Evolutionary conservation across 2,797 vertebrate species (phyloP).

Genomic region (Aeoliscus strigatus): DNA sequence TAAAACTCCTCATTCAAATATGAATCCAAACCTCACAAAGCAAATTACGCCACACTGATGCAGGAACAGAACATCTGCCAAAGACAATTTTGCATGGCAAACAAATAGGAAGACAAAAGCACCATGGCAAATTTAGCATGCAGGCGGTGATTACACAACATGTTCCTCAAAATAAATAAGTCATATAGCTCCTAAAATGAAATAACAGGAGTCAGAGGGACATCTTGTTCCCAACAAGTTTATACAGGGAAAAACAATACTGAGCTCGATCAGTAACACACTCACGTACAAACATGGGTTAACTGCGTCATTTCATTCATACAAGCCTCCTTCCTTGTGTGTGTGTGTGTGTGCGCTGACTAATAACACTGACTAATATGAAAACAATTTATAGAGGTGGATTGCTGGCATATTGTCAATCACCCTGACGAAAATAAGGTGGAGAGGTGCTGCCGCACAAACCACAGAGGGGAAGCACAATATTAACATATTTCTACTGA

Average conservation of each 20-base stretch:
- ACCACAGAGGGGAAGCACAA: no score
- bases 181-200: slow-evolving; percentile 7
- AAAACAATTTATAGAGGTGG: slow-evolving; percentile 2
- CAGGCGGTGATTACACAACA: slow-evolving; percentile 44
- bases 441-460: no score
- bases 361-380: slow-evolving; percentile 3
- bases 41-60: slow-evolving; percentile 21
- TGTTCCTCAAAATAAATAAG: slow-evolving; percentile 30
- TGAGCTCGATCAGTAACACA: slow-evolving; percentile 2
- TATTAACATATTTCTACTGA: no score
- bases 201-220: slow-evolving; percentile 13
- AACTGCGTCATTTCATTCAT: background rate
- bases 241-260: slow-evolving; percentile 3
- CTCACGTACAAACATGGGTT: background rate
- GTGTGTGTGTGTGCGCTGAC: background rate
- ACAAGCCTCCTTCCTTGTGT: background rate
- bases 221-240: slow-evolving; percentile 25
- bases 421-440: background rate
- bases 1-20: slow-evolving; percentile 71
- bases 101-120: slow-evolving; percentile 41
- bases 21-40: slow-evolving; percentile 30
- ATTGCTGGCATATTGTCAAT: background rate
- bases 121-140: slow-evolving; percentile 5
- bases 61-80: slow-evolving; percentile 7
- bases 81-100: slow-evolving; percentile 59